Conservation (phyloP, 2,113 vertebrate genomes). For the Cardinalis cardinalis region DNA sequence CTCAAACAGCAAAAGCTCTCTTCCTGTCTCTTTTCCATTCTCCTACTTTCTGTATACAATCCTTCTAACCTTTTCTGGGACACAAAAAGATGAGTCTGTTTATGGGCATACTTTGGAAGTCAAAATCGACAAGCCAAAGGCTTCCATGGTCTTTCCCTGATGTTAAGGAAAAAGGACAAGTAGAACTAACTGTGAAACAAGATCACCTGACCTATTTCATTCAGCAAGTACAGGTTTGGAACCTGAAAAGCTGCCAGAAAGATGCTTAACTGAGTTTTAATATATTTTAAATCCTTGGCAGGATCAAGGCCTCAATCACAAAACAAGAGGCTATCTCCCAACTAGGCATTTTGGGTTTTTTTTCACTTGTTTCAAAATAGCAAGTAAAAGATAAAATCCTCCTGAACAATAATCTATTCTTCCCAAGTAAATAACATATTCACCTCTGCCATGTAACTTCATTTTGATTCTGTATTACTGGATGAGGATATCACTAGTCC, state of each 20-base stretch:
- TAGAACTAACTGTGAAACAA: not conserved
- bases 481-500: constrained; percentile 3
- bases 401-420: constrained; percentile 32
- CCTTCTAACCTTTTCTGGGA: not conserved
- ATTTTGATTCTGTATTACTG: constrained; percentile 44
- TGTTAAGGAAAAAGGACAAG: not conserved
- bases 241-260: not conserved
- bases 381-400: constrained; percentile 34
- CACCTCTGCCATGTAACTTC: not conserved
- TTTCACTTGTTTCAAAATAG: not conserved
- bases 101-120: not conserved
- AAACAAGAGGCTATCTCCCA: not conserved
- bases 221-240: not conserved
- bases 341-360: not conserved
- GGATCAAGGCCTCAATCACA: not conserved
- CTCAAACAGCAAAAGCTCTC: not conserved
- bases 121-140: not conserved
- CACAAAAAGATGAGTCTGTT: not conserved
- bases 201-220: not conserved
- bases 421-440: constrained; percentile 34
- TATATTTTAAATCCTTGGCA: not conserved
- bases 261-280: not conserved
- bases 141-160: not conserved
- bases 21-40: not conserved
- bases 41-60: not conserved